Conservation (phyloP, 2,888 invertebrate species). For the Sinohyriopsis cumingii region DNA sequence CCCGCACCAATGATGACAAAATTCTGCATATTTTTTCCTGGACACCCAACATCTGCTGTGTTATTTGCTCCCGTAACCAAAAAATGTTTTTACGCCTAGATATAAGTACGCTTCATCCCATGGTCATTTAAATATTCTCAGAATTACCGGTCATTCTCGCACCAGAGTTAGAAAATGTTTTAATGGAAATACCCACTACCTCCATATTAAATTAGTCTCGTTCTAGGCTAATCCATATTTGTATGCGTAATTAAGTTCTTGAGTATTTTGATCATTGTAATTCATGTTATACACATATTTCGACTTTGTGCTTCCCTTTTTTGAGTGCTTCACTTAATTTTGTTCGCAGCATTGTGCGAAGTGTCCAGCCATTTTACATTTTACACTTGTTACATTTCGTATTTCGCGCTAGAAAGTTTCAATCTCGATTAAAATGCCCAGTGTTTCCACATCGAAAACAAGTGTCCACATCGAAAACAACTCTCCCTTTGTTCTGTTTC, state of each 20-base stretch:
- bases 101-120: constrained; percentile 2
- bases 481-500: neutral
- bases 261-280: neutral
- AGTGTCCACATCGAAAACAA: neutral
- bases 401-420: constrained; percentile 2
- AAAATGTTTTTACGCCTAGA: constrained; percentile 10
- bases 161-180: constrained; percentile 3
- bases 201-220: neutral
- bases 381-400: constrained; percentile 3
- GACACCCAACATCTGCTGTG: neutral
- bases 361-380: neutral
- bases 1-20: constrained; percentile 6
- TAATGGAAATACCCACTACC: neutral
- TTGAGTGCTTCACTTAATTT: neutral
- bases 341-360: neutral
- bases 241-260: constrained; percentile 5
- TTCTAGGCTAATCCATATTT: neutral
- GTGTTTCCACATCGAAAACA: constrained; percentile 5
- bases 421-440: constrained; percentile 3
- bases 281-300: neutral
- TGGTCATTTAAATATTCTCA: constrained; percentile 1
- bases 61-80: constrained; percentile 1
- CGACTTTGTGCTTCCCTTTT: neutral
- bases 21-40: neutral
- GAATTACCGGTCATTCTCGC: neutral